These are phyloP conservation scores for Hylaeus volcanicus DNA, from an alignment of 1,140 invertebrate species.

Conservation along the genomic window DNA sequence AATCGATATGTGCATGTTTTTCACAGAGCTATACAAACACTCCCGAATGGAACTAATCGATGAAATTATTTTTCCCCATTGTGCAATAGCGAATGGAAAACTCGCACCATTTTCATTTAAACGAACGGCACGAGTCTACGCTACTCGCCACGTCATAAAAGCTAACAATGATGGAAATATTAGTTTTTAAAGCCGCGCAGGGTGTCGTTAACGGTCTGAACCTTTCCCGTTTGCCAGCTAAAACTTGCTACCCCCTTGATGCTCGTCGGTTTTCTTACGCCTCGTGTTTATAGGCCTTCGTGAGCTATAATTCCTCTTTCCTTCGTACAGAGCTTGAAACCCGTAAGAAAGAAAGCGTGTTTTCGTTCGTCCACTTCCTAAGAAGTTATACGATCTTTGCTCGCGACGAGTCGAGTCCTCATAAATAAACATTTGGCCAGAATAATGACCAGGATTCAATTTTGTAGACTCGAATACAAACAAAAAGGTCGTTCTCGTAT, in stretches of 20 bases:
- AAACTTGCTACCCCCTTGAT: conserved; percentile 54
- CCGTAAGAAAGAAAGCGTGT: conserved; percentile 20
- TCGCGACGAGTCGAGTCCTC: not conserved
- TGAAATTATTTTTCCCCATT: no score
- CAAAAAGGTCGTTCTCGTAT: no score
- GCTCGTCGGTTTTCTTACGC: conserved; percentile 58
- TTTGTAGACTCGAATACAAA: no score
- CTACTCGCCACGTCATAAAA: conserved; percentile 69
- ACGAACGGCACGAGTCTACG: conserved; percentile 53
- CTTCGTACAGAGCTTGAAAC: conserved; percentile 13
- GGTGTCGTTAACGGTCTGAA: conserved; percentile 74
- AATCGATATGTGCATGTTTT: no score
- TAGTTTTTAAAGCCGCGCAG: conserved; percentile 75
- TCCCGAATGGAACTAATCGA: no score
- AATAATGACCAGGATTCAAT: no score
- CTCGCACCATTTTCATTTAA: conserved; percentile 11
- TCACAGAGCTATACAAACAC: no score
- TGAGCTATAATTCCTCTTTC: conserved; percentile 41
- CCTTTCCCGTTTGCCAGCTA: conserved; percentile 46
- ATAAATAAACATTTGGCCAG: not conserved
- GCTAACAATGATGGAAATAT: conserved; percentile 79
- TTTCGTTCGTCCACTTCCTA: conserved; percentile 17
- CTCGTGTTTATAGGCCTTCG: conserved; percentile 37
- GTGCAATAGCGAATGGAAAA: no score
- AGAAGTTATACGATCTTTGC: conserved; percentile 3